phyloP scores from a whole-genome alignment of 2,113 vertebrate genomes.

The Labrus mixtus region DNA sequence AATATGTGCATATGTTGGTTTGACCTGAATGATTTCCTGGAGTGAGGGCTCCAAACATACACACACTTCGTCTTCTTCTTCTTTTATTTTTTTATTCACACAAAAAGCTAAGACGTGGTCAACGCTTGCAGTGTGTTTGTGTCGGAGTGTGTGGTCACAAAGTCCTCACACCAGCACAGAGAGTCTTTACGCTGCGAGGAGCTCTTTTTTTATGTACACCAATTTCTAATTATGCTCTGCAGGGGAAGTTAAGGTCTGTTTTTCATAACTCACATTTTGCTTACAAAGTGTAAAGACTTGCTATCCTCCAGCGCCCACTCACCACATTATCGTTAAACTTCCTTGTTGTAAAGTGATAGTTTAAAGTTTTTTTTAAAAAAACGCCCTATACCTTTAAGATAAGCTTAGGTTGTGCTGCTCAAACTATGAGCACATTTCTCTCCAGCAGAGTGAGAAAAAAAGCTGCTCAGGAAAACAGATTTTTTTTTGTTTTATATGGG shows the following conservation, averaged over 20 bases:
- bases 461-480: constrained; percentile 55
- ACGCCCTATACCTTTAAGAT: constrained; percentile 59
- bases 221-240: constrained; percentile 65
- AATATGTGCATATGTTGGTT: constrained; percentile 47
- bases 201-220: constrained; percentile 39
- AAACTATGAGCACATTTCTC: constrained; percentile 57
- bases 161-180: constrained; percentile 18
- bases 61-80: constrained; percentile 16
- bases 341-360: constrained; percentile 39
- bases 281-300: constrained; percentile 63
- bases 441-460: constrained; percentile 60
- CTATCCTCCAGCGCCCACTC: constrained; percentile 49
- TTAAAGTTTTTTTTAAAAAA: constrained; percentile 51
- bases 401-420: constrained; percentile 36
- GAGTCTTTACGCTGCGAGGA: constrained; percentile 18
- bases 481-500: constrained; percentile 63
- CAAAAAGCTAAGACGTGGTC: constrained; percentile 7
- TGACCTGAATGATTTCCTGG: constrained; percentile 45
- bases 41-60: constrained; percentile 16
- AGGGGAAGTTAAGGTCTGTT: constrained; percentile 59
- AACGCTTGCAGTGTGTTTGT: constrained; percentile 29
- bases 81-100: background rate
- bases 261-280: constrained; percentile 70
- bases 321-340: constrained; percentile 53
- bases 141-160: constrained; percentile 25